These are phyloP conservation scores for Keiferia lycopersicella DNA, from an alignment of 2,888 invertebrate genomes.

Conservation along the genomic window DNA sequence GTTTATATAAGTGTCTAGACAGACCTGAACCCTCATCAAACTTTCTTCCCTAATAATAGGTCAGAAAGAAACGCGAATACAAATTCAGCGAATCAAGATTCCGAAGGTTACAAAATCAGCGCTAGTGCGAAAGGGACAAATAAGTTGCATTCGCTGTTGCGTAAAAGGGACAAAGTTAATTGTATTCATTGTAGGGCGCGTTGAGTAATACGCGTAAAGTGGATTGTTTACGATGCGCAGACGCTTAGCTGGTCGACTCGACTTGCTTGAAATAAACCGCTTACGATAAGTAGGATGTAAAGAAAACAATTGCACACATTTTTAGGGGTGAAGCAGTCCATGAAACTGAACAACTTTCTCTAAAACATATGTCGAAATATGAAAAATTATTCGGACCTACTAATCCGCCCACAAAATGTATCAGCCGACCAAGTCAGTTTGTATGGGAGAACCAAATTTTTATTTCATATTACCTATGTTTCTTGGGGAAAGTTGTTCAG, in stretches of 20 bases:
- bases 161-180: conserved; percentile 14
- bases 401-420: no score
- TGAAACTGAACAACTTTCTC: no score
- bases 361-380: no score
- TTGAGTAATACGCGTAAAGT: conserved; percentile 22
- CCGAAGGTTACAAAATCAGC: conserved; percentile 5
- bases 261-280: conserved; percentile 17
- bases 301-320: no score
- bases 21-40: not conserved
- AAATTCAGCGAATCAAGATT: conserved; percentile 6
- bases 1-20: not conserved
- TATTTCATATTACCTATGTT: no score
- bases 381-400: no score
- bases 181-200: conserved; percentile 21
- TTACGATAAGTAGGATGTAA: not conserved
- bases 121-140: conserved; percentile 9
- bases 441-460: no score
- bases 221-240: conserved; percentile 17
- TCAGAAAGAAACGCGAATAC: conserved; percentile 8
- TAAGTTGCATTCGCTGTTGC: not conserved
- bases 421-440: no score
- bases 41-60: conserved; percentile 5
- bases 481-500: no score
- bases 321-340: no score
- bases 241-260: conserved; percentile 5